Evolutionary conservation across 2,797 vertebrate genomes (phyloP).

Genomic region (Sciaenops ocellatus): DNA sequence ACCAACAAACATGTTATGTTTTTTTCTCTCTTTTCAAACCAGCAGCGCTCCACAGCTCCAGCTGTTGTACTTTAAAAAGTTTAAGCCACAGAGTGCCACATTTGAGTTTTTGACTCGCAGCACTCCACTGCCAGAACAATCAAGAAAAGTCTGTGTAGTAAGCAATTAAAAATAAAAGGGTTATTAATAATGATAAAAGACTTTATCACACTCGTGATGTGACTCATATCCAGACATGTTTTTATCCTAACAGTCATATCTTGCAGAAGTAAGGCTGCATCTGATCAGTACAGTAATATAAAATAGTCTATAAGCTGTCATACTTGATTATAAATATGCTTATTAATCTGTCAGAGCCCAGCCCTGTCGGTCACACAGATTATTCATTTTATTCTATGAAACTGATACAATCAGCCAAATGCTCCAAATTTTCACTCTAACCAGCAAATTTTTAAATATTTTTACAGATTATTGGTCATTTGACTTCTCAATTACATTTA

Average conservation of each 20-base stretch:
- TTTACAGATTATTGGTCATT: background rate
- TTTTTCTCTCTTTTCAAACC: background rate
- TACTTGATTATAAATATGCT: background rate
- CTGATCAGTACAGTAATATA: background rate
- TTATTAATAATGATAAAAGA: background rate
- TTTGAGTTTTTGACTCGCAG: background rate
- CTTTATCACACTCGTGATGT: background rate
- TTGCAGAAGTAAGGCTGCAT: background rate
- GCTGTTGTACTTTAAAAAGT: slow-evolving; percentile 5
- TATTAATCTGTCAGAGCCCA: slow-evolving; percentile 1
- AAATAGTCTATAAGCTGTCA: background rate
- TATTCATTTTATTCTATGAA: slow-evolving; percentile 14
- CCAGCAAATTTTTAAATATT: slow-evolving; percentile 23
- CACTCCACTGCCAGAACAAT: slow-evolving; percentile 29
- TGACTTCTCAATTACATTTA: background rate
- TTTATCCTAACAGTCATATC: slow-evolving; percentile 4
- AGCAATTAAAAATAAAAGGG: background rate
- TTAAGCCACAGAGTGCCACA: too few relatives aligned
- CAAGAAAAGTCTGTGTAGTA: background rate
- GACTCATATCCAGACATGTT: background rate
- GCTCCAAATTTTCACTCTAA: background rate
- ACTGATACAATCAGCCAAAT: slow-evolving; percentile 33
- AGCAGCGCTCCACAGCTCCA: slow-evolving; percentile 19
- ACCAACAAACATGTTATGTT: slow-evolving; percentile 3
- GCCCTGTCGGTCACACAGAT: background rate